Evolutionary conservation across 1,140 invertebrate genomes (phyloP).

Genomic region (Onthophagus taurus): DNA sequence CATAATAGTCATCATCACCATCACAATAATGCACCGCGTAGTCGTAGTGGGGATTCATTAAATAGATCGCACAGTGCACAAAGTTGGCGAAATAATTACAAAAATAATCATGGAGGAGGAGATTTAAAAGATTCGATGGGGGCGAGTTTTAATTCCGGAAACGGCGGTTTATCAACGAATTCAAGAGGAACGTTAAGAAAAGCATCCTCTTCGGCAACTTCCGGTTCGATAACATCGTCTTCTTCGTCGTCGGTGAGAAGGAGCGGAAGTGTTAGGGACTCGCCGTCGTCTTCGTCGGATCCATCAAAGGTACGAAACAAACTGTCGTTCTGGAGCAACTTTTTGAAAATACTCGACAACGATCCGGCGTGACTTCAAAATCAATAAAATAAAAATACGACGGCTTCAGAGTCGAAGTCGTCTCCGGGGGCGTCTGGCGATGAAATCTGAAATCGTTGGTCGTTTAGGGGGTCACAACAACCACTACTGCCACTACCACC

Average conservation of each 20-base stretch:
- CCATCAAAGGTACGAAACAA: constrained; percentile 60
- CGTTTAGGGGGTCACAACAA: too few relatives aligned
- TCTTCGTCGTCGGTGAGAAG: constrained; percentile 23
- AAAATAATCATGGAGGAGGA: constrained; percentile 30
- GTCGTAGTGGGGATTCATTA: constrained; percentile 40
- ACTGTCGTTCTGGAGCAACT: constrained; percentile 51
- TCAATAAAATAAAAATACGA: constrained; percentile 26
- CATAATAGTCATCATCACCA: too few relatives aligned
- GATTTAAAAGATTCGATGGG: constrained; percentile 19
- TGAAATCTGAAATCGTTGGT: too few relatives aligned
- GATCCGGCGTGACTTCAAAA: too few relatives aligned
- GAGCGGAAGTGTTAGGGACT: constrained; percentile 19
- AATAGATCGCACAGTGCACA: constrained; percentile 42
- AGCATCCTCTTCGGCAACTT: constrained; percentile 9
- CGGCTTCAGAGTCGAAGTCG: constrained; percentile 25
- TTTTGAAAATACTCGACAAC: constrained; percentile 49
- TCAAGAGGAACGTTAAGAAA: constrained; percentile 7
- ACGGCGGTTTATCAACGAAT: background rate
- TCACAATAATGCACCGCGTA: constrained; percentile 38
- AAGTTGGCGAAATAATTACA: constrained; percentile 37
- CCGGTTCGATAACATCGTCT: too few relatives aligned
- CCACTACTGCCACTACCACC: background rate
- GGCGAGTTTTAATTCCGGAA: constrained; percentile 19
- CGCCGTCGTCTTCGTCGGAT: constrained; percentile 26
- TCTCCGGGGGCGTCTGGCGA: constrained; percentile 10